These are phyloP conservation scores for Lymantria monacha DNA, from an alignment of 2,888 invertebrate species.

Conservation along the genomic window DNA sequence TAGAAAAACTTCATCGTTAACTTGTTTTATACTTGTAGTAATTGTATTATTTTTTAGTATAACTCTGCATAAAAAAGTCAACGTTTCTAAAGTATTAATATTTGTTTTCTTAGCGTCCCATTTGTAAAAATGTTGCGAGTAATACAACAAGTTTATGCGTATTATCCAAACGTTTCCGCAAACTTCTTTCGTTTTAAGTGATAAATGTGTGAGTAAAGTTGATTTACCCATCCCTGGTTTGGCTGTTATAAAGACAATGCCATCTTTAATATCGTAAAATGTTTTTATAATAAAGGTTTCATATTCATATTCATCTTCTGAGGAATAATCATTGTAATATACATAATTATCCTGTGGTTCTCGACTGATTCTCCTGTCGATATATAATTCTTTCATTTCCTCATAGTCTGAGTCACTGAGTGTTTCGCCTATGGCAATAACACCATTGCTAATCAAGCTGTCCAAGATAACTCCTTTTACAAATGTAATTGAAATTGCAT, in stretches of 20 bases:
- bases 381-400: constrained; percentile 8
- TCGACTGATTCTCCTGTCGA: constrained; percentile 9
- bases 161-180: constrained; percentile 11
- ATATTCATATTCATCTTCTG: neutral
- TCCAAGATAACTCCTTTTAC: constrained; percentile 3
- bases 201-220: constrained; percentile 16
- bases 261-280: constrained; percentile 2
- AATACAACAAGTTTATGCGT: constrained; percentile 11
- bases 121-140: neutral
- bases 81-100: neutral
- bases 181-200: constrained; percentile 9
- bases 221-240: constrained; percentile 22
- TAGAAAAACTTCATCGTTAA: neutral
- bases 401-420: constrained; percentile 8
- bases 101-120: neutral
- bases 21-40: neutral
- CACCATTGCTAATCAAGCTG: constrained; percentile 4
- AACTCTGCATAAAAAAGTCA: constrained; percentile 2
- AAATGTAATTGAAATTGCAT: neutral
- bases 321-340: neutral
- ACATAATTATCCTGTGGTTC: neutral
- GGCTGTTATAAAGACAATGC: constrained; percentile 5
- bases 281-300: neutral
- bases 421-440: constrained; percentile 4
- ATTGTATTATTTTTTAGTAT: constrained; percentile 1